These are phyloP conservation scores for Pelodytes ibericus DNA, from an alignment of 2,797 vertebrate species.

Conservation along the genomic window DNA sequence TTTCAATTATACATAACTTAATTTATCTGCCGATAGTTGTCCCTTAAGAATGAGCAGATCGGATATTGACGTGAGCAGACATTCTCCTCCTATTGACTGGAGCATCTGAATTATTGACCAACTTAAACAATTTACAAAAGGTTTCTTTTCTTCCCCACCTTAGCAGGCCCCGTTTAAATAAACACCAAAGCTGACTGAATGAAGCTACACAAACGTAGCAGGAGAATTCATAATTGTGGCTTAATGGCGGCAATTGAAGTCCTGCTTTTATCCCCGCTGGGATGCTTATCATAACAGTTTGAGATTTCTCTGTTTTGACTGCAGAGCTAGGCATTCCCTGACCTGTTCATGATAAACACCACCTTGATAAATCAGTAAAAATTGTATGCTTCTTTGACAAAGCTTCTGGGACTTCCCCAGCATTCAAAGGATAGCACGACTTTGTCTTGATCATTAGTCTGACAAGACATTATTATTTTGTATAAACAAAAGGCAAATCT, in stretches of 20 bases:
- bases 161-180: constrained; percentile 58
- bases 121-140: constrained; percentile 12
- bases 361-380: constrained; percentile 52
- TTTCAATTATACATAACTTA: too few species aligned
- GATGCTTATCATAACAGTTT: constrained; percentile 71
- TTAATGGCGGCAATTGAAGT: constrained; percentile 70
- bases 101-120: background rate
- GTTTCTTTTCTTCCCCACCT: background rate
- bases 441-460: too few species aligned
- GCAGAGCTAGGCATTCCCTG: constrained; percentile 62
- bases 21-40: too few species aligned
- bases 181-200: constrained; percentile 62
- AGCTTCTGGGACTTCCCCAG: constrained; percentile 46
- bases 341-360: constrained; percentile 70
- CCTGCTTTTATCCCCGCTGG: constrained; percentile 63
- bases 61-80: too few species aligned
- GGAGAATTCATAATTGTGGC: constrained; percentile 68
- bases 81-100: background rate
- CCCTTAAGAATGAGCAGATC: too few species aligned
- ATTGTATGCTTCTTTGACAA: constrained; percentile 45
- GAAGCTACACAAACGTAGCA: constrained; percentile 59
- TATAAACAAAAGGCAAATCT: too few species aligned
- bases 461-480: too few species aligned
- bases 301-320: constrained; percentile 63
- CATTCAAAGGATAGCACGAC: constrained; percentile 57